A percentile compares a stretch with the other conserved stretches of the same genome.
phyloP scores from a whole-genome alignment of 1,140 invertebrate species.

The Saxidomus purpurata region DNA sequence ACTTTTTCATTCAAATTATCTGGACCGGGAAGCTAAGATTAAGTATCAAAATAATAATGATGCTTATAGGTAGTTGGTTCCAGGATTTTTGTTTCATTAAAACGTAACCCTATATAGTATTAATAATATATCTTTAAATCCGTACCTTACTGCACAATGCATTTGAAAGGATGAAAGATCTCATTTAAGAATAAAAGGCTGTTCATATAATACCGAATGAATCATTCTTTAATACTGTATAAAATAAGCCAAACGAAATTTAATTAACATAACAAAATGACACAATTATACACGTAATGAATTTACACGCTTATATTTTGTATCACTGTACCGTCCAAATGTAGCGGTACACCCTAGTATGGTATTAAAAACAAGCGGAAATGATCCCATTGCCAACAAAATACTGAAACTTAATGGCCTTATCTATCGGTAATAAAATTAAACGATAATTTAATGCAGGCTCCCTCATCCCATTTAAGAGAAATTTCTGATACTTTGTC shows the following conservation, averaged over 20 bases:
- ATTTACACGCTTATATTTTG: background rate
- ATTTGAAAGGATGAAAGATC: constrained; percentile 5
- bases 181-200: background rate
- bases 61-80: background rate
- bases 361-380: too few relatives aligned
- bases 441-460: too few relatives aligned
- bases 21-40: background rate
- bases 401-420: too few relatives aligned
- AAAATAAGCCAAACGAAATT: constrained; percentile 18
- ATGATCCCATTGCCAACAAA: too few relatives aligned
- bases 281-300: constrained; percentile 32
- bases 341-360: background rate
- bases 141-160: background rate
- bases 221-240: constrained; percentile 13
- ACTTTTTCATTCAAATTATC: background rate
- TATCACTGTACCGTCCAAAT: background rate
- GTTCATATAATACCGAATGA: background rate
- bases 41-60: background rate
- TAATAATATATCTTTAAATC: constrained; percentile 11
- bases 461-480: too few relatives aligned
- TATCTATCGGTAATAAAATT: too few relatives aligned
- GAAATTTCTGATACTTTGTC: too few relatives aligned
- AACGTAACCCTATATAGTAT: constrained; percentile 7
- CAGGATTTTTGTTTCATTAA: constrained; percentile 18
- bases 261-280: constrained; percentile 17